Evolutionary conservation across 2,113 vertebrate species (phyloP).

Genomic region (Tenrec ecaudatus): DNA sequence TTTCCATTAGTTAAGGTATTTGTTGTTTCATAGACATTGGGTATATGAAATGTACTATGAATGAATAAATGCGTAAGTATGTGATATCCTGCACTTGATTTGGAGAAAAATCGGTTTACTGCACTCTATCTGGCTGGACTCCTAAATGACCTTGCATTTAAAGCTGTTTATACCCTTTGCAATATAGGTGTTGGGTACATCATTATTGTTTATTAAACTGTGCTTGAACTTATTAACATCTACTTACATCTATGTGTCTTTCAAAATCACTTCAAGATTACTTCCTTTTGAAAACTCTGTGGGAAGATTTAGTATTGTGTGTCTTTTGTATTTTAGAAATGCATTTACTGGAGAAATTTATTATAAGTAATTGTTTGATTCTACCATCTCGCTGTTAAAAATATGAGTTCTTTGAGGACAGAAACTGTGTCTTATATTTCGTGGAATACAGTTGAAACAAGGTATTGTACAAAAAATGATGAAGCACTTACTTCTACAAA

Average conservation of each 20-base stretch:
- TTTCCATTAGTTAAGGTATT: not conserved
- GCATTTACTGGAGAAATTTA: not conserved
- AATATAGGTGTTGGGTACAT: not conserved
- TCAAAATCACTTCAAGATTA: constrained; percentile 2
- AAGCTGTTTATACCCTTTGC: not conserved
- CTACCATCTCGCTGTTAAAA: constrained; percentile 13
- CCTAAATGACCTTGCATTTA: not conserved
- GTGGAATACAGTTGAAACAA: not conserved
- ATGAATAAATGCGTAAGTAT: not conserved
- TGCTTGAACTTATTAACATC: not conserved
- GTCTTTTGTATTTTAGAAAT: constrained; percentile 4
- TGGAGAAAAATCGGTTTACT: constrained; percentile 14
- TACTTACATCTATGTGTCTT: not conserved
- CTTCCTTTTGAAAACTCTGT: not conserved
- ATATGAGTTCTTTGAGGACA: not conserved
- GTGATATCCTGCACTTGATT: not conserved
- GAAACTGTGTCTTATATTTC: not conserved
- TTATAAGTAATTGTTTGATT: not conserved
- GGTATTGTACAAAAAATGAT: not conserved
- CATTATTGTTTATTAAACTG: constrained; percentile 25
- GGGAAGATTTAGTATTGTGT: not conserved
- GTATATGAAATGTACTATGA: not conserved
- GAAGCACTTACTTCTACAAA: constrained; percentile 44
- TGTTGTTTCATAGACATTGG: not conserved
- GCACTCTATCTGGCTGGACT: not conserved